Evolutionary conservation across 2,888 invertebrate genomes (phyloP), one percentile per base, ranked within the genome.

Genomic region (Plagodis pulveraria): DNA sequence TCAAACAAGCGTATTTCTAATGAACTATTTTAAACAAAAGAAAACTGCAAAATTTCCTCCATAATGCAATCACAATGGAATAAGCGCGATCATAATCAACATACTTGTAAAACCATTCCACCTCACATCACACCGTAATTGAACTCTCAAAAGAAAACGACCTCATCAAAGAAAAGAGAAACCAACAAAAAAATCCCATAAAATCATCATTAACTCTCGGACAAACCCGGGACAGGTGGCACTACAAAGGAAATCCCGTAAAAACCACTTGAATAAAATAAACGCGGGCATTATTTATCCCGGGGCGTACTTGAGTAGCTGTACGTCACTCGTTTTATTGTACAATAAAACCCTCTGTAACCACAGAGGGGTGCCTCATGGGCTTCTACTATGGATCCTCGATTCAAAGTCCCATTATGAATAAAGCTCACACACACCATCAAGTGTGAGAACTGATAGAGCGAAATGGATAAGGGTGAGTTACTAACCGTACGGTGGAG

Each of bases 261-360:
- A 62, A 54, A 52, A 46, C 47, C 59, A 60, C 66, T 64, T 62
- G 56, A 42, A 32, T 33, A 59, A 66, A 59, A 66, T 66, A 66
- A 68, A 53, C 62, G 52, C 47, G n/a, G 38, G 46, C 61, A 54
- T 54, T 54, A 58, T 58, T 62, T 48, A 44, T 55, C 52, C 56
- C 42, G 45, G 44, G 22, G 50, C 55, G 53, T 12, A 44, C 51
- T 48, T 60, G 60, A 52, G 56, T 59, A 54, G 58, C 54, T 54
- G 62, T 63, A 63, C 60, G 60, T 60, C 60, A 56, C 56, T 55
- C 51, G 48, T 40, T 60, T 60, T 60, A 60, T 60, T 60, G 60
- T 60, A 22, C 60, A 45, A 60, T 60, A 60, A 55, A 60, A 56
- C 56, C 44, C 44, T 56, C 49, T 60, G 51, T 48, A 40, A 51